phyloP scores from a whole-genome alignment of 2,888 invertebrate genomes.

The Apamea crenata region DNA sequence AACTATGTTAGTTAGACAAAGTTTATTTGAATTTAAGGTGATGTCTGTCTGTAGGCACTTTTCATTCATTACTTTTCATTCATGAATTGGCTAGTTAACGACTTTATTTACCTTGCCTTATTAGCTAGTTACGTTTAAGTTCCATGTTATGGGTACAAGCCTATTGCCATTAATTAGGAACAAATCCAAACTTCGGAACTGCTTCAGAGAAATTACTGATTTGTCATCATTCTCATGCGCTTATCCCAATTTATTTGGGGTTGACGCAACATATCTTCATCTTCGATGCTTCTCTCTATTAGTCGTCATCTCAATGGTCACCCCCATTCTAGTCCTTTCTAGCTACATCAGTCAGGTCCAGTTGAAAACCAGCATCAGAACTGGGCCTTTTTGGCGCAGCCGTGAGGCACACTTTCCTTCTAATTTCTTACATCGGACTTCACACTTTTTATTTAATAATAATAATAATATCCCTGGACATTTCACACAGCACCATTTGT shows the following conservation, averaged over 20 bases:
- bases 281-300: not conserved
- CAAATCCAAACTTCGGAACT: too few species aligned
- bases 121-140: not conserved
- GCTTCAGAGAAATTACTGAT: not conserved
- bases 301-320: not conserved
- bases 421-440: too few species aligned
- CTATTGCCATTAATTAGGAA: too few species aligned
- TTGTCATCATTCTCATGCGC: not conserved
- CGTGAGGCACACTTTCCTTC: too few species aligned
- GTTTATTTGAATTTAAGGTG: conserved; percentile 22
- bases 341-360: too few species aligned
- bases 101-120: not conserved
- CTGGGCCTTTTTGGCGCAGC: too few species aligned
- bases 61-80: conserved; percentile 25
- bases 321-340: not conserved
- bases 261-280: not conserved
- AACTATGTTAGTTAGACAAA: conserved; percentile 12
- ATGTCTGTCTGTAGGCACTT: not conserved
- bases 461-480: too few species aligned
- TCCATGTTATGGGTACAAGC: too few species aligned
- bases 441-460: too few species aligned
- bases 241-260: not conserved
- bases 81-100: not conserved
- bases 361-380: too few species aligned
- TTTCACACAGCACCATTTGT: too few species aligned